Evolutionary conservation across 2,797 vertebrate genomes (phyloP).

Genomic region (Karalla daura): DNA sequence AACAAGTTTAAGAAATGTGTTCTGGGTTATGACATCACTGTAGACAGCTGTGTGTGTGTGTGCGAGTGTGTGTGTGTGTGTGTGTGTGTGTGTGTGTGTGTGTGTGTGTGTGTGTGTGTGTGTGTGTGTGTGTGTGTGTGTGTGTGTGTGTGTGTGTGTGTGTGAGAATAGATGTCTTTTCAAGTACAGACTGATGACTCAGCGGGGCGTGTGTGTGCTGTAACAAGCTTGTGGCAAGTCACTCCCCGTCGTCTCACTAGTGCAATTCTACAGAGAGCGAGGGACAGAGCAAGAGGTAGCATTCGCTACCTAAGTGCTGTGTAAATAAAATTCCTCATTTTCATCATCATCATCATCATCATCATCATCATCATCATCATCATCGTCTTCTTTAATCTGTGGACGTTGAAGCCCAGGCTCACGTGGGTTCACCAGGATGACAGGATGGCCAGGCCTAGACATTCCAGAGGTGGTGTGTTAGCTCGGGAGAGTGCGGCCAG

Average conservation of each 20-base stretch:
- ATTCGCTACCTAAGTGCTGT: too few relatives aligned
- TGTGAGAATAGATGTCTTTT: too few relatives aligned
- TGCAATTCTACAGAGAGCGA: background rate
- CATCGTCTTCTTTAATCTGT: too few relatives aligned
- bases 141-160: background rate
- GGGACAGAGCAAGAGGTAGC: too few relatives aligned
- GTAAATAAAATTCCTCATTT: too few relatives aligned
- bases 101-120: slow-evolving; percentile 1
- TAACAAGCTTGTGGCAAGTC: slow-evolving; percentile 23
- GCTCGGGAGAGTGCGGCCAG: too few relatives aligned
- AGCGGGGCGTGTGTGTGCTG: slow-evolving; percentile 42
- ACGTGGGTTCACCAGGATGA: too few relatives aligned
- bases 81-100: slow-evolving; percentile 18
- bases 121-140: background rate
- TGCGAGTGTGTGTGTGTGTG: slow-evolving; percentile 6
- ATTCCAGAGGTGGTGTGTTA: too few relatives aligned
- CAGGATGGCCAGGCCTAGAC: too few relatives aligned
- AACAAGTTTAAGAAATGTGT: background rate
- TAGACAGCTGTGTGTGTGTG: slow-evolving; percentile 22
- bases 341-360: too few relatives aligned
- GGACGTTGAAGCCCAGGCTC: too few relatives aligned
- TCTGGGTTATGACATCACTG: slow-evolving; percentile 26
- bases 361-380: too few relatives aligned
- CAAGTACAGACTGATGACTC: slow-evolving; percentile 44
- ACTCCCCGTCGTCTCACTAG: slow-evolving; percentile 1